Evolutionary conservation across 1,140 invertebrate species (phyloP), one percentile per base, ranked within the genome.

Genomic region (Sycobia sp.): DNA sequence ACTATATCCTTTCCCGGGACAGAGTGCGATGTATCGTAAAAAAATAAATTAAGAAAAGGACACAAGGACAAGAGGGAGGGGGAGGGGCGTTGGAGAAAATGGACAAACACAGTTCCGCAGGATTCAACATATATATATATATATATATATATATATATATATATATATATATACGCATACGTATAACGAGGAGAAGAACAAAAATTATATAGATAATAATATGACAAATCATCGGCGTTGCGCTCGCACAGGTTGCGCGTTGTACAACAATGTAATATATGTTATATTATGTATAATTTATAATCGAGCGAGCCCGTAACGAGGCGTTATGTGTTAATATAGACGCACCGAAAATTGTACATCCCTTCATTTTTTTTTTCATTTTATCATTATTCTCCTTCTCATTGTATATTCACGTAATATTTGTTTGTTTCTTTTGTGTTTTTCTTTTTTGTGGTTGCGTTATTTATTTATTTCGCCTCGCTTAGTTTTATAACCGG

Each of bases 281-380:
- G n/a, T n/a, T n/a, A n/a, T n/a, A n/a, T n/a, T n/a, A n/a, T n/a
- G n/a, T n/a, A n/a, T n/a, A n/a, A n/a, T n/a, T 32, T 56, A 20
- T 50, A 44, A 51, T 32, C 49, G 39, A 51, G 3, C 3, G 14
- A 51, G 34, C 18, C 32, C 25, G 25, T n/a, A n/a, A 56, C 23
- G 13, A 49, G 61, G 53, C 43, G 14, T 62, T 62, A n/a, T n/a
- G n/a, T n/a, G n/a, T n/a, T n/a, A n/a, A n/a, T n/a, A n/a, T n/a
- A 44, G 29, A 55, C 41, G 60, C 41, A 55, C n/a, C n/a, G n/a
- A 3, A n/a, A 62, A 61, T 47, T 62, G 25, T 39, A 2, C 27
- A 36, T 55, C 14, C 18, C 9, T 34, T 39, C 36, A 39, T 9
- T 25, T 32, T 32, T 53, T 23, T 4, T 11, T 43, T 50, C n/a